Conservation (phyloP, 2,888 invertebrate genomes). For the Ochlodes sylvanus region DNA sequence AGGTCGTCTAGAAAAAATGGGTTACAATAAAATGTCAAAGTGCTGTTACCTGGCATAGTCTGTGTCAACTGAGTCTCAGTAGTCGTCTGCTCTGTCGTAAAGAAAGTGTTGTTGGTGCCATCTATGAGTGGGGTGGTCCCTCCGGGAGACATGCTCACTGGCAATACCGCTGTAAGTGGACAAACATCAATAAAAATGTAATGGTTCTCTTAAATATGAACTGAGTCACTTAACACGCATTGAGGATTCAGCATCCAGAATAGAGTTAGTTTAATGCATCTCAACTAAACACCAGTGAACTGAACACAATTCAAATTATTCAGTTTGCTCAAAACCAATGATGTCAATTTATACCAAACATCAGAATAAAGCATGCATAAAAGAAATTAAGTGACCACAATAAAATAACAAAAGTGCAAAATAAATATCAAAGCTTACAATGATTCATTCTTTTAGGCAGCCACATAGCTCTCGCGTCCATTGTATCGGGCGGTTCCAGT, state of each 20-base stretch:
- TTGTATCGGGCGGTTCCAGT: conserved; percentile 85
- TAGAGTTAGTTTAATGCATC: neutral
- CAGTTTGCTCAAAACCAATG: neutral
- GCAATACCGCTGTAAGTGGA: conserved; percentile 70
- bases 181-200: neutral
- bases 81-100: conserved; percentile 71
- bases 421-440: conserved; percentile 84
- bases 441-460: conserved; percentile 87
- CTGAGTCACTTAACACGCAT: no score
- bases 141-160: conserved; percentile 78
- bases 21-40: neutral
- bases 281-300: no score
- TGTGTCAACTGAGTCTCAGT: conserved; percentile 75
- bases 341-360: neutral
- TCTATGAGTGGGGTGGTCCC: conserved; percentile 76
- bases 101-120: conserved; percentile 71
- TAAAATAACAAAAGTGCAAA: conserved; percentile 50
- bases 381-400: conserved; percentile 46
- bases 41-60: conserved; percentile 64
- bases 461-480: conserved; percentile 87
- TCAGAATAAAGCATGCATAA: conserved; percentile 42
- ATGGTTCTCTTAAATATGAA: neutral
- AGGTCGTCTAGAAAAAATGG: no score
- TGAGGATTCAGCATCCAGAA: neutral
- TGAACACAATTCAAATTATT: no score